Evolutionary conservation across 2,888 invertebrate genomes (phyloP).

Genomic region (Phengaris alcon): DNA sequence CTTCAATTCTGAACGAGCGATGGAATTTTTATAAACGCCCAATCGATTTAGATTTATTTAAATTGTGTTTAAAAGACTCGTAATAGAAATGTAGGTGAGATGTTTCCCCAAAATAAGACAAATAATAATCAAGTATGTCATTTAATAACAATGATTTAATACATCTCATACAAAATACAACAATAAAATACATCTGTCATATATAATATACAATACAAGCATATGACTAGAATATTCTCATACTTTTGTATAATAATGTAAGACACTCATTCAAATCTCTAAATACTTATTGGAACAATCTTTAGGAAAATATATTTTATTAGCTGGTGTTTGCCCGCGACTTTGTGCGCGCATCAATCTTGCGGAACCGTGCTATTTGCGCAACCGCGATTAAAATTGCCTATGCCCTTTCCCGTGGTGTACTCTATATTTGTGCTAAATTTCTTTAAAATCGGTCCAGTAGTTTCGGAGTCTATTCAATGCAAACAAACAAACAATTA

Average conservation of each 20-base stretch:
- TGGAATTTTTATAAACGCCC: too few species aligned
- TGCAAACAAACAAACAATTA: too few species aligned
- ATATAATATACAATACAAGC: constrained; percentile 41
- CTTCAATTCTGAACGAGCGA: too few species aligned
- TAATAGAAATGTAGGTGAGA: not conserved
- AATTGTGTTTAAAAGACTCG: constrained; percentile 42
- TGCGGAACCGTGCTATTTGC: too few species aligned
- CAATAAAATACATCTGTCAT: constrained; percentile 55
- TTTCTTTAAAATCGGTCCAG: too few species aligned
- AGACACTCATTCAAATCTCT: constrained; percentile 24
- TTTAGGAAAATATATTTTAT: not conserved
- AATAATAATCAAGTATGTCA: constrained; percentile 1
- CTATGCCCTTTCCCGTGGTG: too few species aligned
- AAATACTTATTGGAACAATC: constrained; percentile 26
- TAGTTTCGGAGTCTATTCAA: too few species aligned
- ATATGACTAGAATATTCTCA: constrained; percentile 41
- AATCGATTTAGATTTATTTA: not conserved
- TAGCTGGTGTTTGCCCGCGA: too few species aligned
- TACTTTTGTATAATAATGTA: constrained; percentile 31
- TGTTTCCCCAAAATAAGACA: not conserved
- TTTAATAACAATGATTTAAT: constrained; percentile 56
- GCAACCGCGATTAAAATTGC: too few species aligned
- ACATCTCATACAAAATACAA: constrained; percentile 72
- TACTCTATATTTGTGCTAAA: too few species aligned
- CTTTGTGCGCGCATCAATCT: too few species aligned